These are phyloP conservation scores for Timandra comae DNA, from an alignment of 2,888 invertebrate species.

Conservation along the genomic window DNA sequence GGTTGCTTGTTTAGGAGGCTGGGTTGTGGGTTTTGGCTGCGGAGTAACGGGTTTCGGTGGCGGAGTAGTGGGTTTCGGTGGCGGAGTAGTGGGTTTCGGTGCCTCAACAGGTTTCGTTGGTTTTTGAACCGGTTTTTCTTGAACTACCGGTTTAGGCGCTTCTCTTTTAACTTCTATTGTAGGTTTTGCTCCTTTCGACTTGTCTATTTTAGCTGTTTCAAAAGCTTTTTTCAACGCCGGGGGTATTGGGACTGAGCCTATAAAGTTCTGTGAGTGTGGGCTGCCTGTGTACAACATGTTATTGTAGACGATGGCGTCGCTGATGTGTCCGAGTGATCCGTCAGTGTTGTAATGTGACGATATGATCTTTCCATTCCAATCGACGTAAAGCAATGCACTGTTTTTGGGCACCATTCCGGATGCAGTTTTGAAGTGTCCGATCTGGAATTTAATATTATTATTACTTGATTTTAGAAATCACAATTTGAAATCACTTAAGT, in stretches of 20 bases:
- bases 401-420: slow-evolving; percentile 51
- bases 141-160: neutral
- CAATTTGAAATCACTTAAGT: too few species aligned
- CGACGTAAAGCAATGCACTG: slow-evolving; percentile 79
- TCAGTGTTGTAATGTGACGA: slow-evolving; percentile 81
- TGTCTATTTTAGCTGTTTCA: slow-evolving; percentile 16
- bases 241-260: slow-evolving; percentile 79
- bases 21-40: neutral
- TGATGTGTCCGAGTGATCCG: slow-evolving; percentile 68
- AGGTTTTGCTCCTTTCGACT: slow-evolving; percentile 14
- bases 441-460: too few species aligned
- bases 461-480: too few species aligned
- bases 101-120: neutral
- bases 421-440: slow-evolving; percentile 79
- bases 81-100: neutral
- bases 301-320: slow-evolving; percentile 81
- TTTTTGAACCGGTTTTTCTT: slow-evolving; percentile 2
- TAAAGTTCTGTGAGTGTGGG: slow-evolving; percentile 78
- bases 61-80: neutral
- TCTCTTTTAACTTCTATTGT: slow-evolving; percentile 13
- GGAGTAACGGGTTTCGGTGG: slow-evolving; percentile 4
- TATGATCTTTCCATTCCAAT: slow-evolving; percentile 83
- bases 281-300: slow-evolving; percentile 81
- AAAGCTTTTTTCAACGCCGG: slow-evolving; percentile 64
- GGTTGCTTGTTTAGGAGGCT: too few species aligned